Conservation (phyloP, 2,888 invertebrate genomes). For the Leucoptera coffeella region DNA sequence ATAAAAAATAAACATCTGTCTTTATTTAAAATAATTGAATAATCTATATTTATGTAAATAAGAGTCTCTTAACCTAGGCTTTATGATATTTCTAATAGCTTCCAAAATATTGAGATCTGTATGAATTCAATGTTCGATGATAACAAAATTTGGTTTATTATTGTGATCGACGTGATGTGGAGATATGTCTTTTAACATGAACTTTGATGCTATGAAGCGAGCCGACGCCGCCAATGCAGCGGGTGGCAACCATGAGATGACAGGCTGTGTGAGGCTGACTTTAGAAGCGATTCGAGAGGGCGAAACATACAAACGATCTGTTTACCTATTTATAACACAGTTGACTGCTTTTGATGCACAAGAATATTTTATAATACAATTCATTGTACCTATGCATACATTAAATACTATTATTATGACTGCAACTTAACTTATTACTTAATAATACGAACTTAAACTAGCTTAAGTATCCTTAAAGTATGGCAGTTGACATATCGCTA, state of each 20-base stretch:
- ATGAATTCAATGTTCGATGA: conserved; percentile 9
- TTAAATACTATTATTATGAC: conserved; percentile 51
- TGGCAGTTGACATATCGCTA: conserved; percentile 51
- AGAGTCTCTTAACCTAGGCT: conserved; percentile 15
- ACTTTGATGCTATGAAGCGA: too few relatives aligned
- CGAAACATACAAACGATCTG: too few relatives aligned
- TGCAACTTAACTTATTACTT: conserved; percentile 34
- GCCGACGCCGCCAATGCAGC: too few relatives aligned
- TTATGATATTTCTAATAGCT: conserved; percentile 35
- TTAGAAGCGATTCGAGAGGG: too few relatives aligned
- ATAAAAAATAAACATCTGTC: conserved; percentile 33
- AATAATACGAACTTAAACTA: conserved; percentile 14
- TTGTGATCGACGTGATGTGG: conserved; percentile 1
- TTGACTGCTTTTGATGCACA: conserved; percentile 2
- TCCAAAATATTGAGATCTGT: conserved; percentile 49
- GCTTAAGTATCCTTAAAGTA: conserved; percentile 39
- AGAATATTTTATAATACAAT: conserved; percentile 15
- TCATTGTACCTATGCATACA: conserved; percentile 36
- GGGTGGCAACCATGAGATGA: too few relatives aligned
- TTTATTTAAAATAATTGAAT: conserved; percentile 32
- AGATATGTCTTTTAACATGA: too few relatives aligned
- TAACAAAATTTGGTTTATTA: too few relatives aligned
- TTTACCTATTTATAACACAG: too few relatives aligned
- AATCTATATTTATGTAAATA: conserved; percentile 15
- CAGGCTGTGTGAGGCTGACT: too few relatives aligned